Evolutionary conservation across 1,140 invertebrate genomes (phyloP), one percentile per base, ranked within the genome.

Genomic region (Halesus radiatus): DNA sequence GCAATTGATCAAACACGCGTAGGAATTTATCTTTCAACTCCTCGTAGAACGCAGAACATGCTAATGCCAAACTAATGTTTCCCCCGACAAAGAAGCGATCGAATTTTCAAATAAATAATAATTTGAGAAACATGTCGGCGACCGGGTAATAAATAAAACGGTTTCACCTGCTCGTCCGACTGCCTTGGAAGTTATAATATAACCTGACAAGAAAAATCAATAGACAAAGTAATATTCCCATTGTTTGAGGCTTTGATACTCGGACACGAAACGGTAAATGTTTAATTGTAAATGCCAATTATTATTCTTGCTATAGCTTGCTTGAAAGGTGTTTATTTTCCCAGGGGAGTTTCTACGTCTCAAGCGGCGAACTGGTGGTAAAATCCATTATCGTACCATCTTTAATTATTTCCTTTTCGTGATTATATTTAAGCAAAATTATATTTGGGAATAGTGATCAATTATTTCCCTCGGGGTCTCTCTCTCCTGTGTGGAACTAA

Each of bases 1-100:
- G 13, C 26, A n/a, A 64, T 70, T 45, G 37, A 45, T 70, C 66
- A 70, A 70, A 70, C 66, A 70, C 32, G 64, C 64, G 37, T 32
- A 26, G 23, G 10, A 64, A 20, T 56, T 56, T 56, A 56, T 56
- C n/a, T 56, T 56, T 20, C 54, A 20, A 5, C 13, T 56, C 54
- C 54, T 18, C 22, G 54, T 56, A 18, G 54, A 56, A 56, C 54
- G 22, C 4, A 56, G n/a, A 45, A 45, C 37, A 45, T 45, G 37
- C 54, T 18, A 56, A 56, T 56, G 54, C 54, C 22, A 10, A 56
- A 56, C n/a, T 22, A 56, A 56, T 56, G 54, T 56, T 56, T 22
- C 54, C 16, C n/a, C 4, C 54, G 54, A 56, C 16, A 56, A 22
- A 56, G 54, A 18, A 56, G 10, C n/a, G n/a, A 56, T 20, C 54